Conservation (phyloP, 2,888 invertebrate genomes). For the Cephus rjabovi region DNA sequence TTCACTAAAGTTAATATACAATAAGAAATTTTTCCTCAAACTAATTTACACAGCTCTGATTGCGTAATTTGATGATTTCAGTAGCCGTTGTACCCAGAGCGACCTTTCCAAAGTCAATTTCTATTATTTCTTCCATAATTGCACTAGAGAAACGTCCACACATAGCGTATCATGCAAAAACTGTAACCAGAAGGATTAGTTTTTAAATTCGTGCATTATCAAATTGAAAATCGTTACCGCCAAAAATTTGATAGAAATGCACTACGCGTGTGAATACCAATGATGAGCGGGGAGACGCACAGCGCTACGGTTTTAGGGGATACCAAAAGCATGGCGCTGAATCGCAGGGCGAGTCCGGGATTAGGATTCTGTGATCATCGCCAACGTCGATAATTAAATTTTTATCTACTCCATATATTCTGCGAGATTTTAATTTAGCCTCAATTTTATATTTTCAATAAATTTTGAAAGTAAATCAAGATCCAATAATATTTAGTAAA, state of each 20-base stretch:
- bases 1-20: not conserved
- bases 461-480: no score
- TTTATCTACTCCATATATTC: no score
- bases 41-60: slow-evolving; percentile 46
- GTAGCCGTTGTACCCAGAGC: slow-evolving; percentile 38
- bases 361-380: no score
- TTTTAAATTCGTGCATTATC: not conserved
- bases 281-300: no score
- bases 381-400: no score
- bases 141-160: not conserved
- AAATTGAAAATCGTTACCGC: not conserved
- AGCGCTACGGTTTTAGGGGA: no score
- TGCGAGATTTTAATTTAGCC: no score
- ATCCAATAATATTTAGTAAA: no score
- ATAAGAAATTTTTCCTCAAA: not conserved
- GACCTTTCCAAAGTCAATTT: slow-evolving; percentile 46
- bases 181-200: not conserved
- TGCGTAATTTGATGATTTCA: slow-evolving; percentile 46
- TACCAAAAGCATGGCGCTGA: no score
- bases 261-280: not conserved
- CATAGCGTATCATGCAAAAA: not conserved
- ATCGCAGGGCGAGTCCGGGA: no score
- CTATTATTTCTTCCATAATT: slow-evolving; percentile 9
- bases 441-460: no score
- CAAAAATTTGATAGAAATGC: not conserved